phyloP scores from a whole-genome alignment of 2,113 vertebrate genomes.

The Callipepla squamata region DNA sequence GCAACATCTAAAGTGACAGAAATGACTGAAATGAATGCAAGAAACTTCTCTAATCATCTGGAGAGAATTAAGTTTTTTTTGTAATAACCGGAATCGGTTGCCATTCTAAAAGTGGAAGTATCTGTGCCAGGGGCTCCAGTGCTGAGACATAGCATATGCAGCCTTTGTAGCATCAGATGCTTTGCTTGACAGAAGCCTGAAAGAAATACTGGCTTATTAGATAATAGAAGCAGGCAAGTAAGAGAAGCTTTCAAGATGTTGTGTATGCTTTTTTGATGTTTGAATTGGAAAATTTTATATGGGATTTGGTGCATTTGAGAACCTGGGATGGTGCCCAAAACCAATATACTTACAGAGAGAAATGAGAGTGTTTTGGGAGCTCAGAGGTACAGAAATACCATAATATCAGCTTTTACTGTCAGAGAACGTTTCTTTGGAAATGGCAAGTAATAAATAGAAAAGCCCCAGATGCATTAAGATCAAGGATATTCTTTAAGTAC shows the following conservation, averaged over 20 bases:
- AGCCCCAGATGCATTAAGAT: background rate
- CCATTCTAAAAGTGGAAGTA: background rate
- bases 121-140: background rate
- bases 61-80: background rate
- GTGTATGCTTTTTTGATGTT: background rate
- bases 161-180: background rate
- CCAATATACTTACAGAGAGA: background rate
- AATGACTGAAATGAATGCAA: background rate
- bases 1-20: background rate
- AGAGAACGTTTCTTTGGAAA: background rate
- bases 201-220: background rate
- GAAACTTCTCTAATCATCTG: background rate
- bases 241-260: conserved; percentile 13
- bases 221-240: background rate
- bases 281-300: background rate
- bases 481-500: background rate
- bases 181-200: background rate
- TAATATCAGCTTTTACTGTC: background rate
- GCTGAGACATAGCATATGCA: background rate
- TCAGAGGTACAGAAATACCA: background rate
- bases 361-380: background rate
- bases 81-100: background rate
- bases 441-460: background rate
- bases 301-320: background rate
- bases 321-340: background rate